phyloP scores from a whole-genome alignment of 2,797 vertebrate genomes.

The Channa striata region DNA sequence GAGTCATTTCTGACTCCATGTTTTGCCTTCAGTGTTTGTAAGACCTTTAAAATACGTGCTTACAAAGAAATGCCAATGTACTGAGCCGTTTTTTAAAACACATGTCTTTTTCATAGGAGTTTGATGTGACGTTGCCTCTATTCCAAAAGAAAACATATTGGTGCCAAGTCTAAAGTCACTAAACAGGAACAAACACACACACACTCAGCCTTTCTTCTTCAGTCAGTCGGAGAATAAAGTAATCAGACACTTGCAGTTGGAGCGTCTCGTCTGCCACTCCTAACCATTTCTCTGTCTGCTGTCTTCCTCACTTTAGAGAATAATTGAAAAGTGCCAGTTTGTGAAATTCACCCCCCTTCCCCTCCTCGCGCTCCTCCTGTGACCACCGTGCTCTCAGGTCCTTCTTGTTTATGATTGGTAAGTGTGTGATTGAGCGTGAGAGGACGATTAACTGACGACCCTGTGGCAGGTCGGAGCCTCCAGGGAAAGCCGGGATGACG shows the following conservation, averaged over 20 bases:
- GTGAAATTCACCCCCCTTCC: conserved; percentile 26
- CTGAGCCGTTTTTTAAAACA: conserved; percentile 9
- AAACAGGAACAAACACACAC: conserved; percentile 48
- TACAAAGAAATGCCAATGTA: neutral
- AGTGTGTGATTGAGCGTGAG: conserved; percentile 52
- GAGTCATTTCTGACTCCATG: neutral
- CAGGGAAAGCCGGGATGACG: conserved; percentile 72
- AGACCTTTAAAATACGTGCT: too few species aligned
- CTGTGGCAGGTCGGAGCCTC: conserved; percentile 37
- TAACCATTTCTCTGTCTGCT: conserved; percentile 23
- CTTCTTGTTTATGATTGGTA: conserved; percentile 49
- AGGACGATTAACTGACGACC: conserved; percentile 46
- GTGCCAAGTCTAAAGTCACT: conserved; percentile 29
- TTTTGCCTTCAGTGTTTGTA: conserved; percentile 7
- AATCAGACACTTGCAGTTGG: conserved; percentile 51
- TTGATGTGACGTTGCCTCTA: conserved; percentile 21
- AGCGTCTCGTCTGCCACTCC: conserved; percentile 21
- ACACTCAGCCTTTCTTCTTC: conserved; percentile 48
- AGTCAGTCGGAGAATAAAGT: conserved; percentile 56
- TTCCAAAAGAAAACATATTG: conserved; percentile 15
- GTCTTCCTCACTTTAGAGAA: conserved; percentile 34
- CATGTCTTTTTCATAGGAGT: conserved; percentile 14
- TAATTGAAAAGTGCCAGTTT: conserved; percentile 75
- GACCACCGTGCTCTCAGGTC: conserved; percentile 48
- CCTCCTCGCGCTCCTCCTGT: conserved; percentile 12